A percentile compares a stretch with the other conserved stretches of the same genome.
phyloP scores from a whole-genome alignment of 1,140 invertebrate species.

The Drosophila pseudoananassae region DNA sequence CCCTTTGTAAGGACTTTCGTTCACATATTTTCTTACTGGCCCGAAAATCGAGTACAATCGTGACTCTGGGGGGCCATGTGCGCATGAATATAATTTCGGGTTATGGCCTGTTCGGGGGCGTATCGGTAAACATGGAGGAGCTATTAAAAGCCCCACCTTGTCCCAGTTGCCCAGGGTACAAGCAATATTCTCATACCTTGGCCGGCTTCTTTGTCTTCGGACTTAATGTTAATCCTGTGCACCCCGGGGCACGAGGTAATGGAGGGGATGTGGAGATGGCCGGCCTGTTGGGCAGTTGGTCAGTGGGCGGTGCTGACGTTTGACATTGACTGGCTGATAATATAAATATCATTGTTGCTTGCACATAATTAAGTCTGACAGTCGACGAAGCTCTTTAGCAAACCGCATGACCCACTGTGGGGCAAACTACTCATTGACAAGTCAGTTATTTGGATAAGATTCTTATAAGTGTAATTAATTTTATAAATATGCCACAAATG shows the following conservation, averaged over 20 bases:
- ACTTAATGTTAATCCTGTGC: slow-evolving; percentile 47
- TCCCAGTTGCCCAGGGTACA: background rate
- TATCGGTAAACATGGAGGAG: slow-evolving; percentile 17
- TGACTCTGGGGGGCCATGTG: slow-evolving; percentile 34
- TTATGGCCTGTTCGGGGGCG: slow-evolving; percentile 26
- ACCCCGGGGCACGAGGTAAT: background rate
- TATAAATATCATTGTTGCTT: slow-evolving; percentile 81
- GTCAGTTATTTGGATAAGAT: background rate
- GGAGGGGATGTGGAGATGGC: background rate
- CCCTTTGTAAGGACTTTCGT: background rate
- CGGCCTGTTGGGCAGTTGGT: slow-evolving; percentile 5
- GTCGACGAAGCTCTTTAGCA: slow-evolving; percentile 61
- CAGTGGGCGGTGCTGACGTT: slow-evolving; percentile 40
- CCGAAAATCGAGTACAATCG: slow-evolving; percentile 14
- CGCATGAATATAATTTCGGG: slow-evolving; percentile 47
- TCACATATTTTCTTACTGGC: background rate
- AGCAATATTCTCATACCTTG: slow-evolving; percentile 25
- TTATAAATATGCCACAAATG: background rate
- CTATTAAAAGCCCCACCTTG: slow-evolving; percentile 36
- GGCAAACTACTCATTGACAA: background rate
- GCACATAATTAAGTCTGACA: slow-evolving; percentile 74
- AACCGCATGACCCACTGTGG: slow-evolving; percentile 33
- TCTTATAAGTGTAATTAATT: background rate
- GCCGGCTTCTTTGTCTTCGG: slow-evolving; percentile 43
- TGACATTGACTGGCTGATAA: slow-evolving; percentile 71